Evolutionary conservation across 2,888 invertebrate species (phyloP).

Genomic region (Nomada ruficornis): DNA sequence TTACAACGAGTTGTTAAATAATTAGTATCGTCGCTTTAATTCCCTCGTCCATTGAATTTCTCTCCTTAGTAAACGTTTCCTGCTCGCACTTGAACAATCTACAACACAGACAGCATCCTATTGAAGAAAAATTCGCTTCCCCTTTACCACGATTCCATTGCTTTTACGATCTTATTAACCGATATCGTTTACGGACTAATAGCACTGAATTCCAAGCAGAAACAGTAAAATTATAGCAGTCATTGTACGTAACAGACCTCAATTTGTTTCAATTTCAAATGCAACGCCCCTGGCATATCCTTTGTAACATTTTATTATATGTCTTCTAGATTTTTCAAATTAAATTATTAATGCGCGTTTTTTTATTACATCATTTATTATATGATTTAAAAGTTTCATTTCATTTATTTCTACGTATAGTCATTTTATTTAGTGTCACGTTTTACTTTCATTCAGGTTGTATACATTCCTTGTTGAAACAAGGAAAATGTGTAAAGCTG

Average conservation of each 20-base stretch:
- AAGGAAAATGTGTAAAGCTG: no score
- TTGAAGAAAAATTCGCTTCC: not conserved
- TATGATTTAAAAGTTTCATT: no score
- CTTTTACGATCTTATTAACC: slow-evolving; percentile 18
- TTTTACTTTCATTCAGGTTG: no score
- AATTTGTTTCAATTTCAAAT: not conserved
- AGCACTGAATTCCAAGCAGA: not conserved
- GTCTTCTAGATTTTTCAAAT: not conserved
- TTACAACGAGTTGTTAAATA: not conserved
- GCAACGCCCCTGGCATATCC: not conserved
- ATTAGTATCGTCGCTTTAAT: slow-evolving; percentile 1
- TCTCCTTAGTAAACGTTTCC: not conserved
- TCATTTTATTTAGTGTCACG: no score
- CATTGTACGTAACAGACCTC: not conserved
- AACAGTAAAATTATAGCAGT: slow-evolving; percentile 4
- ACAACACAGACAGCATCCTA: not conserved
- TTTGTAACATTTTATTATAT: not conserved
- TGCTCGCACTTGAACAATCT: not conserved
- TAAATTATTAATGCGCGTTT: not conserved
- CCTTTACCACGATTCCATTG: slow-evolving; percentile 4
- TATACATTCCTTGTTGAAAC: no score
- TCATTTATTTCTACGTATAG: not conserved
- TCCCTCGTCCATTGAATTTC: not conserved
- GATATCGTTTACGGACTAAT: slow-evolving; percentile 25
- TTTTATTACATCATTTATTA: no score